Evolutionary conservation across 2,797 vertebrate species (phyloP), one percentile per base, ranked within the genome.

Genomic region (Clarias fuscus): DNA sequence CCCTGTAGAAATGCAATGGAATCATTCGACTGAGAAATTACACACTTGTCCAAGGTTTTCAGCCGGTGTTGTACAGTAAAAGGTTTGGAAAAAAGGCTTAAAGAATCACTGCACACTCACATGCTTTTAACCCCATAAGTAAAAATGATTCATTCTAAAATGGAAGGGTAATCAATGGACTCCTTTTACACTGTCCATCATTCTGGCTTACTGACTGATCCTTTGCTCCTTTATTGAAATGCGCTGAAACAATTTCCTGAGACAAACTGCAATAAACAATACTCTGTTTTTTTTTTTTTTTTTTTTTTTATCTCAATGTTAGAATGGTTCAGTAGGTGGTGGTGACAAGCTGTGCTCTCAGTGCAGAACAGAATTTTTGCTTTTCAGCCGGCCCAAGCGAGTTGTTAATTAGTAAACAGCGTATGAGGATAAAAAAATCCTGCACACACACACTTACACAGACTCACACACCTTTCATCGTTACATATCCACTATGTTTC

Each of bases 1-100:
- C 80, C 94, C 97, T 99, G 93, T 4, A 20, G 20, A 88, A 92
- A 87, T 59, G 94, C 43, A 93, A 79, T 91, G 30, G 4, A 87
- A 24, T 14, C 70, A 40, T 7, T 33, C 11, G n/a, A 14, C 0
- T 5, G 22, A 22, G 24, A 80, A 43, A 62, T 80, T 7, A 80
- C 59, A 62, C 58, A 79, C 76, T 37, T 61, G 30, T 40, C 18
- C 20, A 62, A 8, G 30, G 20, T 22, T 24, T 59, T 33, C 20
- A 79, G 20, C 30, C 30, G 0, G 30, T 79, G 58, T 40, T 62
- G 6, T 62, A 37, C 27, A 77, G 70, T 33, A 37, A 65, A 86
- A 75, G 11, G 33, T 61, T 56, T 79, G 22, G 53, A 58, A 18
- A 18, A 76, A 56, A 10, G 53, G 17, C 53, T 76, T 10, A 33